Percentiles rank a stretch among this genome's conserved stretches.
These are phyloP conservation scores for Ciconia nigra DNA, from an alignment of 2,797 vertebrate genomes.

Conservation along the genomic window DNA sequence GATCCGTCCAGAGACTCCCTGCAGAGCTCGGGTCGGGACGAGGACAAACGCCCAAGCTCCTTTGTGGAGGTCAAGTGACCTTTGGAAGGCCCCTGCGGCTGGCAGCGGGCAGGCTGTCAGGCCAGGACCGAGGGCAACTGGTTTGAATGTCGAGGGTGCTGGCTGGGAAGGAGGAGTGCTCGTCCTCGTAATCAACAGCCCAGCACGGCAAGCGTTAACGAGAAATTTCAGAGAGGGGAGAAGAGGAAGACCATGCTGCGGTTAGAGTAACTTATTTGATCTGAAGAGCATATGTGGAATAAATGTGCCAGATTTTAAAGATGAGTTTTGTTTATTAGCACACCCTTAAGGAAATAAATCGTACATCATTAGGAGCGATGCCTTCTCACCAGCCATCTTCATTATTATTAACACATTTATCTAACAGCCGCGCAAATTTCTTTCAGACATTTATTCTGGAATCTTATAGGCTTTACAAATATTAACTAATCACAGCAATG, in stretches of 20 bases:
- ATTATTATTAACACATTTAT: not conserved
- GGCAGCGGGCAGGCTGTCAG: not conserved
- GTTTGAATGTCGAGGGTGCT: fast-evolving
- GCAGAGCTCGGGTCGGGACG: not conserved
- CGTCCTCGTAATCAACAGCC: fast-evolving
- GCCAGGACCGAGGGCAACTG: not conserved
- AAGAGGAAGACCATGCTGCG: not conserved
- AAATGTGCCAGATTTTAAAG: not conserved
- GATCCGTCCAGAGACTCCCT: not conserved
- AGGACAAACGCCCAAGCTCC: not conserved
- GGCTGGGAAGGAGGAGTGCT: not conserved
- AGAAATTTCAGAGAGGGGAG: not conserved
- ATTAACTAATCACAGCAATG: not conserved
- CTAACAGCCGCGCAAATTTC: not conserved
- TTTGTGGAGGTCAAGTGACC: fast-evolving
- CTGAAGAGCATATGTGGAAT: not conserved
- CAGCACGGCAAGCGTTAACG: fast-evolving
- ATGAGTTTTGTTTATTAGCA: slow-evolving; percentile 17
- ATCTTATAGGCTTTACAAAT: not conserved
- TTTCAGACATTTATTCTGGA: not conserved
- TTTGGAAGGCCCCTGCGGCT: not conserved
- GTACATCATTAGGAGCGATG: not conserved
- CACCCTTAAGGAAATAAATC: not conserved
- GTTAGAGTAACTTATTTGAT: not conserved
- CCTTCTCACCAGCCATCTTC: not conserved